These are phyloP conservation scores for Oenanthe oenanthe DNA, from an alignment of 2,113 vertebrate species.

Conservation along the genomic window DNA sequence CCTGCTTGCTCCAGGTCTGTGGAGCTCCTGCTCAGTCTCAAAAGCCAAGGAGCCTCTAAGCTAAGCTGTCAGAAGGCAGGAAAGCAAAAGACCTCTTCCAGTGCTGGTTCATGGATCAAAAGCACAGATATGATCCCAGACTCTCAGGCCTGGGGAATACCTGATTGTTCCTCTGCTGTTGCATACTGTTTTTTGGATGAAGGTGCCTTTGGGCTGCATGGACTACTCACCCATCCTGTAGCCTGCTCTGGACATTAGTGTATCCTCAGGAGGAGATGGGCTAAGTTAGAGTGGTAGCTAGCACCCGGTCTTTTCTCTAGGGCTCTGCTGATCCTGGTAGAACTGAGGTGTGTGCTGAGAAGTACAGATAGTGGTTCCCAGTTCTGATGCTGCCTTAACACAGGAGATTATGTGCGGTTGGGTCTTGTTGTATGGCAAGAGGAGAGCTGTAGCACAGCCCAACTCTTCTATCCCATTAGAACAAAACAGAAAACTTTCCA, in stretches of 20 bases:
- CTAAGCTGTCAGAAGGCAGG: not conserved
- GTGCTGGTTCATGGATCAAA: not conserved
- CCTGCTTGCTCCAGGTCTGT: not conserved
- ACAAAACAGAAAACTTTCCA: not conserved
- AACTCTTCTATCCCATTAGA: not conserved
- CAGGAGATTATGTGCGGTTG: not conserved
- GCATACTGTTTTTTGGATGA: not conserved
- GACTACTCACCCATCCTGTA: fast-evolving
- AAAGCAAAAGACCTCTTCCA: not conserved
- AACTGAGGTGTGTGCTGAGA: not conserved
- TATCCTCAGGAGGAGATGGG: not conserved
- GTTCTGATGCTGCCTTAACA: not conserved
- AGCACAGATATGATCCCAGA: not conserved
- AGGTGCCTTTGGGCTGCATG: not conserved
- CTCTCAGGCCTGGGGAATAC: not conserved
- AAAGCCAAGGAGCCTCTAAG: not conserved
- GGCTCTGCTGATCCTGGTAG: not conserved
- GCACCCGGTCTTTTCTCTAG: not conserved
- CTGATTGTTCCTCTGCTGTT: not conserved
- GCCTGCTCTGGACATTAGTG: not conserved
- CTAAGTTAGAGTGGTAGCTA: not conserved
- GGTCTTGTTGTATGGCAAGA: not conserved
- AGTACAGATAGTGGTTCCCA: not conserved
- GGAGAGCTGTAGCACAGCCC: not conserved
- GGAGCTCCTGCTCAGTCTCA: not conserved